phyloP scores from a whole-genome alignment of 2,797 vertebrate genomes.

The Neoniphon sammara region DNA sequence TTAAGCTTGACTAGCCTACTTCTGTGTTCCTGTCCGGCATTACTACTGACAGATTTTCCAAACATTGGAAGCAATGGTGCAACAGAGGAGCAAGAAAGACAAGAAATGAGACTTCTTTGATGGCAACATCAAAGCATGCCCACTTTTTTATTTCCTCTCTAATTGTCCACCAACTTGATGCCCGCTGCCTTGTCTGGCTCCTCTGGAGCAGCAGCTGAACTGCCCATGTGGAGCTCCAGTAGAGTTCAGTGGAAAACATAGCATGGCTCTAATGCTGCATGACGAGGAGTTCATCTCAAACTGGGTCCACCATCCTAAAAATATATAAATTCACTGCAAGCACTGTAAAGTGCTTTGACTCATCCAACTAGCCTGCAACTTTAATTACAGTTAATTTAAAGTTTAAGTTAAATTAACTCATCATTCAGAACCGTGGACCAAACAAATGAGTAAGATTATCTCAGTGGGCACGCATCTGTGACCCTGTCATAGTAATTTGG shows the following conservation, averaged over 20 bases:
- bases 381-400: slow-evolving; percentile 45
- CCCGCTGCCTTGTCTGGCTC: too few relatives aligned
- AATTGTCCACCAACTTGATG: too few relatives aligned
- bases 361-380: slow-evolving; percentile 23
- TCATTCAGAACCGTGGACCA: too few relatives aligned
- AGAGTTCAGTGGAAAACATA: not conserved
- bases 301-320: slow-evolving; percentile 11
- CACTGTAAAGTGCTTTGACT: slow-evolving; percentile 19
- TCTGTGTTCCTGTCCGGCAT: not conserved
- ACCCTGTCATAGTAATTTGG: slow-evolving; percentile 45
- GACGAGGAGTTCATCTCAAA: not conserved
- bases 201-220: not conserved
- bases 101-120: not conserved
- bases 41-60: not conserved
- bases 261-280: not conserved
- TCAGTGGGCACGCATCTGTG: slow-evolving; percentile 8
- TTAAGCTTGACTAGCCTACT: not conserved
- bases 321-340: not conserved
- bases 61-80: not conserved
- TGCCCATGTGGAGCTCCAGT: not conserved
- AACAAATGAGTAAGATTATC: not conserved
- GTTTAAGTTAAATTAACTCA: not conserved
- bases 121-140: not conserved
- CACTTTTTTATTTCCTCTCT: too few relatives aligned
- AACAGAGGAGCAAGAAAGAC: not conserved